Percentiles rank a stretch among this genome's conserved stretches.
Conservation (phyloP, 2,113 vertebrate genomes). For the Lamprotornis superbus region DNA sequence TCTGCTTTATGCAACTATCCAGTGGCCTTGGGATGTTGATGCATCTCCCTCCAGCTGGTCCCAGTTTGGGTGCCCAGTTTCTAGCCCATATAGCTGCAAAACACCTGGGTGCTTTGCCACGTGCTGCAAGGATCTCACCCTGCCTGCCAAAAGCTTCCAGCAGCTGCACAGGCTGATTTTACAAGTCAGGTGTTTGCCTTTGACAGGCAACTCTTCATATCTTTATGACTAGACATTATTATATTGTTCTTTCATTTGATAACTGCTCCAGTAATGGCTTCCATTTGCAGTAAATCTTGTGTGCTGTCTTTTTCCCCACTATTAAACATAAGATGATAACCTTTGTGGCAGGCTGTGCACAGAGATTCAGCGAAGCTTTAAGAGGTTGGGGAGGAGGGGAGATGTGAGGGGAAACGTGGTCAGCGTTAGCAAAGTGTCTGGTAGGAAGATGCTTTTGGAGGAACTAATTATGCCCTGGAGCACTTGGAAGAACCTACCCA, state of each 20-base stretch:
- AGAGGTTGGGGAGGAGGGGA: not conserved
- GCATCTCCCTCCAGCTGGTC: not conserved
- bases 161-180: not conserved
- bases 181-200: constrained; percentile 2
- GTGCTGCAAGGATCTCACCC: not conserved
- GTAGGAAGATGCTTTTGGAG: constrained; percentile 14
- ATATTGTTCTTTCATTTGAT: constrained; percentile 66
- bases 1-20: not conserved
- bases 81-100: not conserved
- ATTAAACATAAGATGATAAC: constrained; percentile 47
- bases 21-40: not conserved
- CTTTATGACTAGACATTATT: constrained; percentile 49
- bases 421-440: not conserved
- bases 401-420: not conserved
- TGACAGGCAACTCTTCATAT: constrained; percentile 37
- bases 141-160: not conserved
- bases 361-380: not conserved
- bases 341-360: not conserved
- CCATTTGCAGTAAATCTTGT: constrained; percentile 64
- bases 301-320: not conserved
- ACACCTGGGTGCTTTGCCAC: not conserved
- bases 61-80: not conserved
- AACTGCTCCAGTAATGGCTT: constrained; percentile 52
- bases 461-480: constrained; percentile 18
- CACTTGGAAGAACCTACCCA: not conserved